Base-by-base conservation (phyloP, 1,140 invertebrate genomes). In the Papilio polyxenes region DNA sequence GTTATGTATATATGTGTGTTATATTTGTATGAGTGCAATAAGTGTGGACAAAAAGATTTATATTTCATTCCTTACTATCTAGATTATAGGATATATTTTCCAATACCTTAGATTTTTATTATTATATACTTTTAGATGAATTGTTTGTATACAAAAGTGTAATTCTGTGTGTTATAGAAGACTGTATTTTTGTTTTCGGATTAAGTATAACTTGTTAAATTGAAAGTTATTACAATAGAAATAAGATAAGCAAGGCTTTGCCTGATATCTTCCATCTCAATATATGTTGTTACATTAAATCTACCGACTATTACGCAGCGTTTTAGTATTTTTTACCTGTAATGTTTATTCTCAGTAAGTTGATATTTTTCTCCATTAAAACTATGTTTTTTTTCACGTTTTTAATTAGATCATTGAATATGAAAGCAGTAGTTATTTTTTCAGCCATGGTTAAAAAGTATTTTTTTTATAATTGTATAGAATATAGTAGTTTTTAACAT, bases 11-110 rank as follows among this genome's bases (percentile, higher is more conserved):
- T 20, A 20, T 59, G 56, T n/a, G n/a, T 59, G n/a, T 59, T 59
- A 59, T 59, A 59, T 59, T n/a, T 59, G 56, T 51, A 59, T 20
- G 56, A 59, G 56, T 59, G 56, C 56, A 59, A 59, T 59, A 59
- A 17, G 3, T n/a, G 8, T 59, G 56, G 17, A 59, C 56, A 59
- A 59, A 59, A n/a, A 20, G n/a, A n/a, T n/a, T n/a, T n/a, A n/a
- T 59, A 59, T 59, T 20, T 59, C 17, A 59, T 59, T 59, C 17
- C 56, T n/a, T 59, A 59, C 17, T 17, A n/a, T 0, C 6, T 59
- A 59, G 56, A 20, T 59, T 59, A 59, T n/a, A 17, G 7, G 7
- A 59, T 59, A 20, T 20, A 17, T 17, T 53, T 53, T 53, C 51
- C 51, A 53, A 53, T 53, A 17, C 51, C 17, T 53, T 17, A 17